Conservation (phyloP, 2,113 vertebrate genomes). For the Notiomystis cincta region DNA sequence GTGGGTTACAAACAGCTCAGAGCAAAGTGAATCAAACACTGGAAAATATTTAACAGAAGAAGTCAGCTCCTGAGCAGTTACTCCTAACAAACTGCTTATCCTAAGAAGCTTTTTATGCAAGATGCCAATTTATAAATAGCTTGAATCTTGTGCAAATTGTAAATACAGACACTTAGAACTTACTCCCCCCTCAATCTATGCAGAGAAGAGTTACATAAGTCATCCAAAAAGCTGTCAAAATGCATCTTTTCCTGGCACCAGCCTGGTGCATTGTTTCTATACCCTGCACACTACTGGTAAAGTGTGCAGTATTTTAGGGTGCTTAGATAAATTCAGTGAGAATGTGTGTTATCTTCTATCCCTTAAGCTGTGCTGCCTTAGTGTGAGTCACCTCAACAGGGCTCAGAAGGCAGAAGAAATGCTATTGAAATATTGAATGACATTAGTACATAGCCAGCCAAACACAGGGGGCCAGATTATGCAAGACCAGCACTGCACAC, state of each 20-base stretch:
- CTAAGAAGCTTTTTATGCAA: not conserved
- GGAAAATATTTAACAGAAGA: not conserved
- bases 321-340: not conserved
- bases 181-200: not conserved
- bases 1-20: not conserved
- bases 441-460: not conserved
- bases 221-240: not conserved
- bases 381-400: not conserved
- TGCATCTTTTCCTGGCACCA: not conserved
- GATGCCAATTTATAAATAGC: not conserved
- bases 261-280: not conserved
- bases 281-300: not conserved
- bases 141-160: not conserved
- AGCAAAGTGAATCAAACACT: not conserved
- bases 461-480: not conserved
- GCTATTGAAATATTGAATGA: not conserved
- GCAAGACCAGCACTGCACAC: not conserved
- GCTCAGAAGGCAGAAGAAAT: not conserved
- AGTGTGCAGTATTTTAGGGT: not conserved
- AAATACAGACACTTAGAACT: not conserved
- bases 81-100: not conserved
- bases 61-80: not conserved
- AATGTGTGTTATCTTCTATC: not conserved
- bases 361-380: not conserved
- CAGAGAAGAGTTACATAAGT: not conserved